These are phyloP conservation scores for Sminthurides aquaticus DNA, from an alignment of 2,888 invertebrate species.

Conservation along the genomic window DNA sequence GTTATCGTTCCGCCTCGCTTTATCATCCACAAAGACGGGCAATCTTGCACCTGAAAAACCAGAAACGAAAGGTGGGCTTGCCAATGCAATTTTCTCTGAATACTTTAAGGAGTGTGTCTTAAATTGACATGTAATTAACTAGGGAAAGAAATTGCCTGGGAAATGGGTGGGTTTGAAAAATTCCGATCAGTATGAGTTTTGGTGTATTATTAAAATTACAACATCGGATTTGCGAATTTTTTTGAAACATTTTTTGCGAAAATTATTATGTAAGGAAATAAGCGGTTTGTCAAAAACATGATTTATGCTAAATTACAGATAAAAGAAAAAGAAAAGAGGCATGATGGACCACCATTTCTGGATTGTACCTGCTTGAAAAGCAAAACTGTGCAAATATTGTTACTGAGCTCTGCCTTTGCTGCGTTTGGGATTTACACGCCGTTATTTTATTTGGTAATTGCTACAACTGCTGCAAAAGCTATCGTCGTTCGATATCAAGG, in stretches of 20 bases:
- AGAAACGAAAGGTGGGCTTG: conserved; percentile 64
- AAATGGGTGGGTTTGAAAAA: background rate
- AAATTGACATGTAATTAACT: too few species aligned
- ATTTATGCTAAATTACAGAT: conserved; percentile 45
- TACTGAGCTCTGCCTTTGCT: conserved; percentile 69
- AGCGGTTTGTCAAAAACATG: background rate
- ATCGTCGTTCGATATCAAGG: too few species aligned
- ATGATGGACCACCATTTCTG: conserved; percentile 75
- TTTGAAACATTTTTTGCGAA: too few species aligned
- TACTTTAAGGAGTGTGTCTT: too few species aligned
- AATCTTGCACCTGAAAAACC: conserved; percentile 80
- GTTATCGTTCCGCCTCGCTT: conserved; percentile 78
- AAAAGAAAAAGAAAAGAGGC: conserved; percentile 61
- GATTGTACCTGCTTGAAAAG: conserved; percentile 70
- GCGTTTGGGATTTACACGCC: conserved; percentile 81
- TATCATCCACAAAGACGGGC: conserved; percentile 81
- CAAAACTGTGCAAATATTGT: conserved; percentile 69
- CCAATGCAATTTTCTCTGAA: too few species aligned
- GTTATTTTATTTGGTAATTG: conserved; percentile 63
- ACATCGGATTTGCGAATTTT: too few species aligned
- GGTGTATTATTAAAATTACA: too few species aligned
- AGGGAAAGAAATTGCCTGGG: background rate
- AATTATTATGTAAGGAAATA: background rate
- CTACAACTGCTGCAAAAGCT: too few species aligned
- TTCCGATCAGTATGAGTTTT: background rate